Evolutionary conservation across 2,113 vertebrate genomes (phyloP).

Genomic region (Oreochromis spilurus): DNA sequence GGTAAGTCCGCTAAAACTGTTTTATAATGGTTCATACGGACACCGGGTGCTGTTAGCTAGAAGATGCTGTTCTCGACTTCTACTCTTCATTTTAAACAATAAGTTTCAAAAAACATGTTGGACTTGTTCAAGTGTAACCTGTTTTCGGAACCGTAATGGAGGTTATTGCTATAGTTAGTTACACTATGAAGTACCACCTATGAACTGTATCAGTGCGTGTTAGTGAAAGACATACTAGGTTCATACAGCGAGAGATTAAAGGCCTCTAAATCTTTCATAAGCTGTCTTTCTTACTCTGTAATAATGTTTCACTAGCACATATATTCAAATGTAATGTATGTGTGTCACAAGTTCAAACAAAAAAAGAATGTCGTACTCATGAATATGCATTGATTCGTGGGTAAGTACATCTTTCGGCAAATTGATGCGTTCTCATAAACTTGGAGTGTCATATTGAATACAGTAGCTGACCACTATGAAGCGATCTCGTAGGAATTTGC

Average conservation of each 20-base stretch:
- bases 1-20: conserved; percentile 63
- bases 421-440: neutral
- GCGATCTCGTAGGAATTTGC: neutral
- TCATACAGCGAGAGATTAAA: neutral
- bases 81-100: neutral
- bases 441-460: neutral
- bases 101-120: neutral
- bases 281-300: neutral
- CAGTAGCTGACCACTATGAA: neutral
- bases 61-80: neutral
- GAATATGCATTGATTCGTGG: neutral
- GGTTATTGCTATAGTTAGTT: neutral
- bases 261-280: neutral
- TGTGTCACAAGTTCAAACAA: neutral
- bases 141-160: neutral
- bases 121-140: neutral
- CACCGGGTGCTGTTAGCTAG: neutral
- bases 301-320: neutral
- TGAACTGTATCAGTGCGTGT: neutral
- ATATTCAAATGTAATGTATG: neutral
- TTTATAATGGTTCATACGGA: neutral
- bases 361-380: neutral
- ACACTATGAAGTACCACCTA: neutral
- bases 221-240: neutral
- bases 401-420: neutral